Evolutionary conservation across 2,888 invertebrate genomes (phyloP).

Genomic region (Diaperis boleti): DNA sequence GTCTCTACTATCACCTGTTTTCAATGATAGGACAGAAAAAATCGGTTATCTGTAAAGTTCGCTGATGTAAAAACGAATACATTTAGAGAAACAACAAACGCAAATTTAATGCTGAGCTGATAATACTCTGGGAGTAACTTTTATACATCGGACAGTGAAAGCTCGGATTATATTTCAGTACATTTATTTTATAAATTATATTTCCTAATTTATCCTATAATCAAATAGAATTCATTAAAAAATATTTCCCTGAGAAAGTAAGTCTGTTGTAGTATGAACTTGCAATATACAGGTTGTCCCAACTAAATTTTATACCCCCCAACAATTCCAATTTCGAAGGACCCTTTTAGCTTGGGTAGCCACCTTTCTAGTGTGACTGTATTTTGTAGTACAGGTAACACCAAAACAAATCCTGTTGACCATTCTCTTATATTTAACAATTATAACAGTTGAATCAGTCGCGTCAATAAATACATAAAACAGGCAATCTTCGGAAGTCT

Average conservation of each 20-base stretch:
- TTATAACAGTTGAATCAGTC: no score
- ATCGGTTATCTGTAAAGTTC: slow-evolving; percentile 29
- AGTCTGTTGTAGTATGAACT: not conserved
- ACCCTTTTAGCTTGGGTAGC: no score
- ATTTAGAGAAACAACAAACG: slow-evolving; percentile 30
- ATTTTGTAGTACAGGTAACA: no score
- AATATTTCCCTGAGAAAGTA: not conserved
- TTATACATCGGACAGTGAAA: slow-evolving; percentile 13
- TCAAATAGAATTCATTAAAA: not conserved
- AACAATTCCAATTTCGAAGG: no score
- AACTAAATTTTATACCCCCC: no score
- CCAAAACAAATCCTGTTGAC: no score
- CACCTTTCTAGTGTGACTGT: no score
- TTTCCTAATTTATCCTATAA: not conserved
- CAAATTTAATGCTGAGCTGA: slow-evolving; percentile 25
- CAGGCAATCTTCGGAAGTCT: no score
- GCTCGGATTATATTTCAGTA: not conserved
- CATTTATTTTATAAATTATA: not conserved
- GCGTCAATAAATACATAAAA: no score
- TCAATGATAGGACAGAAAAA: slow-evolving; percentile 19
- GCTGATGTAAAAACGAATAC: slow-evolving; percentile 35
- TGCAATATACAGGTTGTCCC: no score
- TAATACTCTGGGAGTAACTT: slow-evolving; percentile 19
- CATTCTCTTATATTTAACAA: no score
- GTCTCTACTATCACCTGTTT: slow-evolving; percentile 25